Conservation (phyloP, 1,140 invertebrate species). For the Harpegnathos saltator region DNA sequence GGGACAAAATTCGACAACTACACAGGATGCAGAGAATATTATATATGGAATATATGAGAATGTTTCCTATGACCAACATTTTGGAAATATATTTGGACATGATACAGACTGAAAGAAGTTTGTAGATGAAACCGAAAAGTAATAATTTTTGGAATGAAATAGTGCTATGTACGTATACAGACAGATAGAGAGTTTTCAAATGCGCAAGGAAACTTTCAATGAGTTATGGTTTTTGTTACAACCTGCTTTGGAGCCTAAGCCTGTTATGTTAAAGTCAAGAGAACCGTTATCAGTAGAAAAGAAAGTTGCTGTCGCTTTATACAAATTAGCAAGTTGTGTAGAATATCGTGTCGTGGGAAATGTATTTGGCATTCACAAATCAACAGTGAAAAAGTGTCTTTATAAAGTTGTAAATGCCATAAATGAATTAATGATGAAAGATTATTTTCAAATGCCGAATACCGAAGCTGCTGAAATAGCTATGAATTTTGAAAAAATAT, state of each 20-base stretch:
- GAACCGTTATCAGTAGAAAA: slow-evolving; percentile 29
- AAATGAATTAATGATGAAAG: background rate
- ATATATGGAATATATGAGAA: no score
- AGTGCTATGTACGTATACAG: no score
- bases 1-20: no score
- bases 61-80: no score
- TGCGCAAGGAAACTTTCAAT: slow-evolving; percentile 11
- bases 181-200: slow-evolving; percentile 6
- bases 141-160: no score
- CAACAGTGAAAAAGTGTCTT: slow-evolving; percentile 4
- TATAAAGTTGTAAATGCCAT: slow-evolving; percentile 3
- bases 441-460: slow-evolving; percentile 8
- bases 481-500: slow-evolving; percentile 1
- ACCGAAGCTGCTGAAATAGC: no score
- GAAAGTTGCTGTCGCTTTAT: background rate
- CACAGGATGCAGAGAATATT: no score
- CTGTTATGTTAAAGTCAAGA: background rate
- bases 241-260: slow-evolving; percentile 3
- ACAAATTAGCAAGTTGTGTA: slow-evolving; percentile 16
- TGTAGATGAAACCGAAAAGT: no score
- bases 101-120: no score
- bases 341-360: slow-evolving; percentile 15
- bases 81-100: no score
- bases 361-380: slow-evolving; percentile 17
- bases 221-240: no score